Evolutionary conservation across 1,140 invertebrate species (phyloP), one percentile per base, ranked within the genome.

Genomic region (Drosophila ambigua): DNA sequence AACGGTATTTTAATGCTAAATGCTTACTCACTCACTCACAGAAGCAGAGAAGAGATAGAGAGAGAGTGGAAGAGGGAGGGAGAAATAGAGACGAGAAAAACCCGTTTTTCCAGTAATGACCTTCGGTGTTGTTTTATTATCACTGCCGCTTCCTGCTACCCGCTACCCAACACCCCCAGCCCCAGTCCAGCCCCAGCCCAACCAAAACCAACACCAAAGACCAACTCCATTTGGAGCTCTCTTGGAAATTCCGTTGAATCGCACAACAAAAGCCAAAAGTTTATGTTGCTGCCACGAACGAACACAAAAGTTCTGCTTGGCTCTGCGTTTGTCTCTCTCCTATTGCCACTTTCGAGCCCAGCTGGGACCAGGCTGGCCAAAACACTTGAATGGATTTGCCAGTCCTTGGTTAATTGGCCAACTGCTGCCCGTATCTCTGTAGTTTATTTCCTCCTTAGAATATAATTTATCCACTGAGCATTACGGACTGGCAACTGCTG

Each of bases 31-130:
- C 76, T 83, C 77, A 61, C 16, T 63, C 65, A 64, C 58, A 68
- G 62, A 52, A 49, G 28, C 31, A 31, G 9, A 23, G 59, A 43
- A 71, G 57, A 28, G 24, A 16, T 16, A 16, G 62, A n/a, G 9
- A 13, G 16, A 60, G 26, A 61, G 3, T 23, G 15, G 4, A 9
- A 35, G 23, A 64, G 50, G 44, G 23, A 28, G 4, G 13, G 41
- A 51, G 31, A 67, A 39, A 23, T 9, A 39, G 48, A 51, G 16
- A 59, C 52, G 49, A 41, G 48, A 72, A 54, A 81, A 85, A 87
- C 83, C 83, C 83, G 83, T 87, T 87, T 87, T 87, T 88, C 83
- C 83, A 87, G 83, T 87, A 87, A 87, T 87, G 83, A 87, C 83
- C 83, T 87, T 87, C 83, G 81, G 50, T 87, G 79, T 79, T 82